Percentiles rank a stretch among this genome's conserved stretches.
phyloP scores from a whole-genome alignment of 2,888 invertebrate genomes.

The Lacanobia wlatinum region DNA sequence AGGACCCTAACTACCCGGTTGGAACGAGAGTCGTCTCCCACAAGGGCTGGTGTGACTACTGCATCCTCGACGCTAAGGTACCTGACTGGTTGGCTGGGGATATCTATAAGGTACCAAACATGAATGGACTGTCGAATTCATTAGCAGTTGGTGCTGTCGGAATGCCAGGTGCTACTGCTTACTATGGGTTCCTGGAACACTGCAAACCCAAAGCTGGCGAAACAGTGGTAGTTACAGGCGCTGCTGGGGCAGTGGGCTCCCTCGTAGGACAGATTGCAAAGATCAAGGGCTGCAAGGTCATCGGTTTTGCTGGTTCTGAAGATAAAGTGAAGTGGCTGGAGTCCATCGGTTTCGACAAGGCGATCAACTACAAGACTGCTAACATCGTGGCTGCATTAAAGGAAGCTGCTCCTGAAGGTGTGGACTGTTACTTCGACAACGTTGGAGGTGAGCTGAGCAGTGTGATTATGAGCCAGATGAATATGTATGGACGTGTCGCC shows the following conservation, averaged over 20 bases:
- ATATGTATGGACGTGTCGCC: constrained; percentile 89
- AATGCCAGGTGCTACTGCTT: too few species aligned
- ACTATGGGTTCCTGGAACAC: constrained; percentile 93
- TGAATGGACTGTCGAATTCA: constrained; percentile 89
- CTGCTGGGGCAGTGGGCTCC: constrained; percentile 94
- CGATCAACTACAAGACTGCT: too few species aligned
- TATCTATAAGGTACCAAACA: constrained; percentile 88
- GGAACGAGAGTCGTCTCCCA: constrained; percentile 91
- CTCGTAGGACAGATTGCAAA: constrained; percentile 94
- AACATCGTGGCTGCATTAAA: too few species aligned
- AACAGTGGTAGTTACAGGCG: constrained; percentile 93
- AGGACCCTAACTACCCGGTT: constrained; percentile 90
- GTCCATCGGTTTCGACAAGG: too few species aligned
- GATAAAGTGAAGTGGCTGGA: too few species aligned
- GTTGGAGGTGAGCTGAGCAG: too few species aligned
- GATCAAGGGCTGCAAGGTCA: constrained; percentile 91
- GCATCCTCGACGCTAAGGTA: constrained; percentile 58
- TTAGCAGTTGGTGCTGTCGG: constrained; percentile 92
- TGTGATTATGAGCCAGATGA: constrained; percentile 91
- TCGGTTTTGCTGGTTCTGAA: constrained; percentile 92
- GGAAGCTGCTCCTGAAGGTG: too few species aligned
- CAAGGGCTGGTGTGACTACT: constrained; percentile 75
- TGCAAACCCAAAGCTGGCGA: constrained; percentile 93
- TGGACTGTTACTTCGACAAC: too few species aligned
- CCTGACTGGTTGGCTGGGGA: too few species aligned